Base-by-base conservation (phyloP, 2,113 vertebrate species). In the Strix uralensis region DNA sequence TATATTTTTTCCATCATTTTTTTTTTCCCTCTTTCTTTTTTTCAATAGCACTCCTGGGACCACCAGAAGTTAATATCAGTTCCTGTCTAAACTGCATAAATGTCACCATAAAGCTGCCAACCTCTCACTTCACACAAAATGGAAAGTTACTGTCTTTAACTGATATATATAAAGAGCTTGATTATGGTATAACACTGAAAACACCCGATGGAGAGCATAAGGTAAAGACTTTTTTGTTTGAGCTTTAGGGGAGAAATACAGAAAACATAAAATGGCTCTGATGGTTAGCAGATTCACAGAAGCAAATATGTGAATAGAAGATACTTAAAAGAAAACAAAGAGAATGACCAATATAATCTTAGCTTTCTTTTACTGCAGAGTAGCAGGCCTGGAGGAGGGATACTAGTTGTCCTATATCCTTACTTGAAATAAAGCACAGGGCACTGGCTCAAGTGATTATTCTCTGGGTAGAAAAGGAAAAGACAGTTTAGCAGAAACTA, bases 1-100 rank as follows among this genome's bases (percentile, higher is more conserved):
- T 81, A 5, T 15, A 4, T 18, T 36, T 94, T 84, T 87, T 80
- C 25, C n/a, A 38, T 38, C 0, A 15, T 49, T 62, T 67, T 49
- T 36, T 20, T 84, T 54, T 14, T n/a, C n/a, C 4, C 26, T 32
- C 11, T 26, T 71, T 79, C 70, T 49, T 34, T 70, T 61, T 73
- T 85, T 52, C 32, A 86, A 72, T 82, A 98, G 97, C 96, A 29
- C 6, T 2, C 22, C 27, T 98, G 23, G 96, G 97, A 36, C 97
- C 98, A 18, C 97, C 98, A 30, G 81, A 97, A 40, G 97, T 98
- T 78, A 94, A 69, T 66, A 5, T 98, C 65, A 49, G 71, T 46
- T 91, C 88, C 29, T 97, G 96, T 52, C 15, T 21, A 7, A 81
- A 87, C 72, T 97, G 94, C 59, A 86, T 98, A 54, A 94, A 95